Base-by-base conservation (phyloP, 2,113 vertebrate genomes). In the Burhinus oedicnemus region DNA sequence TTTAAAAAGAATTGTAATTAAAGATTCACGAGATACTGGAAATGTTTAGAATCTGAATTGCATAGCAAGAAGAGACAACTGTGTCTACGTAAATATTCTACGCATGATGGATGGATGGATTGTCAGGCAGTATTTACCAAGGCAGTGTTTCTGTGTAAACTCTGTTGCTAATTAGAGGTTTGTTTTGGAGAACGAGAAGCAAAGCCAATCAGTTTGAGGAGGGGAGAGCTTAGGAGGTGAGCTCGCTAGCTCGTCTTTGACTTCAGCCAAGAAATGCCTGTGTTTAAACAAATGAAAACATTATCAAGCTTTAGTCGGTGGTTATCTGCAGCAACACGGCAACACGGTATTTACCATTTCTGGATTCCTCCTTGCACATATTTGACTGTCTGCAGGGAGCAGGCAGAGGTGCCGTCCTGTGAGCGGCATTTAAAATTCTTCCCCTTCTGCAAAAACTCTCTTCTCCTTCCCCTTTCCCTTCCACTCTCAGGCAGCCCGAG, bases 91-190 rank as follows among this genome's bases (percentile, higher is more conserved):
- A 92, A 94, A 96, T 69, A 77, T 58, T 82, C 27, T 27, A n/a
- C 25, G 10, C 15, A 3, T n/a, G 82, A 94, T 62, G 66, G 82
- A 94, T 62, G 66, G 82, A 86, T 80, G 49, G 68, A 79, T 86
- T 14, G 1, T 81, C 91, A 81, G 93, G 69, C 52, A 91, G n/a
- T 57, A 76, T 97, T 96, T 93, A 79, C 68, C 89, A 86, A 95
- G 87, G 88, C 85, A 88, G 42, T 79, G 49, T 95, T 95, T 87
- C 94, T 93, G 62, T 94, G 83, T 95, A 97, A 97, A 96, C 84
- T 89, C 81, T 36, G 27, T 60, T 69, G 68, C 57, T 97, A 96
- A 97, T 97, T 96, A 95, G 81, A 91, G 61, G 80, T 81, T 94
- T 83, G 60, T 94, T 97, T 68, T 90, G 79, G 68, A 92, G 85